Evolutionary conservation across 2,888 invertebrate genomes (phyloP).

Genomic region (Monopis laevigella): DNA sequence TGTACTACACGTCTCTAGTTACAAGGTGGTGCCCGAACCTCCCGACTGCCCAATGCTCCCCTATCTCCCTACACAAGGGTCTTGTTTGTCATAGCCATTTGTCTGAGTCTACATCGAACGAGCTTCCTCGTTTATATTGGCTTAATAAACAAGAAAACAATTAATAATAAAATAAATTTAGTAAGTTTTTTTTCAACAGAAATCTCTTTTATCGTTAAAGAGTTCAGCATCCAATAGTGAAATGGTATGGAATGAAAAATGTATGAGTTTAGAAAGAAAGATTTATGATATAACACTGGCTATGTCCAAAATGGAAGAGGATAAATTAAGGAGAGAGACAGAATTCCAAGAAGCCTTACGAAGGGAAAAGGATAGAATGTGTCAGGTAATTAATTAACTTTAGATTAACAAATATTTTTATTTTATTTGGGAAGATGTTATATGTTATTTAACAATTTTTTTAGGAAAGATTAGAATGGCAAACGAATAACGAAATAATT

Average conservation of each 20-base stretch:
- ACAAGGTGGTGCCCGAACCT: too few relatives aligned
- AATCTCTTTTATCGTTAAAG: conserved; percentile 36
- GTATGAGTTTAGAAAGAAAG: conserved; percentile 45
- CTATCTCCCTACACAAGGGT: too few relatives aligned
- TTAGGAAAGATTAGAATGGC: conserved; percentile 52
- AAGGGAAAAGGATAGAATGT: conserved; percentile 43
- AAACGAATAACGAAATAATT: conserved; percentile 43
- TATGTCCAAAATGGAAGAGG: conserved; percentile 48
- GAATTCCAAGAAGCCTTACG: conserved; percentile 49
- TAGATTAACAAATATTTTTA: background rate
- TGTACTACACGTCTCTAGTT: too few relatives aligned
- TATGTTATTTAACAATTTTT: conserved; percentile 1
- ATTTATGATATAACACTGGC: conserved; percentile 42
- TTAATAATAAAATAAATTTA: background rate
- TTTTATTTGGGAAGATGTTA: background rate
- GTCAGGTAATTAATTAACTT: conserved; percentile 31
- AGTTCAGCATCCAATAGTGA: conserved; percentile 47
- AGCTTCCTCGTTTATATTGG: too few relatives aligned
- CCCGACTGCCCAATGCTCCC: too few relatives aligned
- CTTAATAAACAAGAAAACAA: too few relatives aligned
- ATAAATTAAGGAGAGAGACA: conserved; percentile 38
- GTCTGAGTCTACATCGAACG: too few relatives aligned
- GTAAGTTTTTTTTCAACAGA: too few relatives aligned
- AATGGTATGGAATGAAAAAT: conserved; percentile 46
- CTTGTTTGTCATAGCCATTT: too few relatives aligned